These are phyloP conservation scores for Paedocypris micromegethes DNA, from an alignment of 2,797 vertebrate genomes.

Conservation along the genomic window DNA sequence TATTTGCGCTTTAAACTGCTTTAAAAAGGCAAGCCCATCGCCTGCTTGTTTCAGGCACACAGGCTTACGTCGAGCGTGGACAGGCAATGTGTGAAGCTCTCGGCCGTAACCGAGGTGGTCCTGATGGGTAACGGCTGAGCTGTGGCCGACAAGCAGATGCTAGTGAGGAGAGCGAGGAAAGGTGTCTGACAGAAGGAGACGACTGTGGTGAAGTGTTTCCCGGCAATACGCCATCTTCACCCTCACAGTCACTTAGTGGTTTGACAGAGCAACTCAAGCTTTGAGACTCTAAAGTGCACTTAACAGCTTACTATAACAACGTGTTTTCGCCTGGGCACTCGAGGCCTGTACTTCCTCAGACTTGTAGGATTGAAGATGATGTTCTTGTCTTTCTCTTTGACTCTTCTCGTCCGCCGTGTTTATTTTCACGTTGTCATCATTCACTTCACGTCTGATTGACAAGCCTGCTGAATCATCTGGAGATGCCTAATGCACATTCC, in stretches of 20 bases:
- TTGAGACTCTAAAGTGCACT: constrained; percentile 38
- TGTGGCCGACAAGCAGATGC: neutral
- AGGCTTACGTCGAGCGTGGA: neutral
- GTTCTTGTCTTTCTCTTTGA: constrained; percentile 1
- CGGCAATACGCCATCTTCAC: constrained; percentile 11
- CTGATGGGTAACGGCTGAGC: neutral
- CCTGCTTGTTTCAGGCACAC: too few relatives aligned
- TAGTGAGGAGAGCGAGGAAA: constrained; percentile 13
- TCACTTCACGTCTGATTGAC: constrained; percentile 20
- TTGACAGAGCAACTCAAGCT: constrained; percentile 32
- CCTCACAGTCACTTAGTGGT: constrained; percentile 34
- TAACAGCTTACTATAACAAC: constrained; percentile 38
- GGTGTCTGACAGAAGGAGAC: constrained; percentile 31
- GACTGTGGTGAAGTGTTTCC: constrained; percentile 23
- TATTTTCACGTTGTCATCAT: constrained; percentile 21
- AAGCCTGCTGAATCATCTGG: constrained; percentile 27
- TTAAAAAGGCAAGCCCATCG: too few relatives aligned
- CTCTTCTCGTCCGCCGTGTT: constrained; percentile 2
- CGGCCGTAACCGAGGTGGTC: neutral
- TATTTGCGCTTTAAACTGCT: too few relatives aligned
- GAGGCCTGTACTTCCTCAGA: constrained; percentile 24
- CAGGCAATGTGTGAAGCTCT: constrained; percentile 5
- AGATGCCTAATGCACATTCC: constrained; percentile 26
- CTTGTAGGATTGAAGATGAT: constrained; percentile 25
- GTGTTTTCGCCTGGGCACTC: constrained; percentile 13